Evolutionary conservation across 2,113 vertebrate species (phyloP).

Genomic region (Astur gentilis): DNA sequence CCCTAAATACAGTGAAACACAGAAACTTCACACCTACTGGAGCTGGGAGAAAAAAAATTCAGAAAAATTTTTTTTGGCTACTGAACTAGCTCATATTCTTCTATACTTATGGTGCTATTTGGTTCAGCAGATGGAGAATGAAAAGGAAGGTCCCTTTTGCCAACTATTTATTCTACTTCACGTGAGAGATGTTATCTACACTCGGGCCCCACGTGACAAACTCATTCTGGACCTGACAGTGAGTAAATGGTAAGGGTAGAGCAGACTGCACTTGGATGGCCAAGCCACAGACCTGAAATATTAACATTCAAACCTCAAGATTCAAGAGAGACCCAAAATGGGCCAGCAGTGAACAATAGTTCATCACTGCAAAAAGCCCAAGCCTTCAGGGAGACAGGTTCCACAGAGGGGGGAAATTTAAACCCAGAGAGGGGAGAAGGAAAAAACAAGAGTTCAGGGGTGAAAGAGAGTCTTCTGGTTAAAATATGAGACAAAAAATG

Average conservation of each 20-base stretch:
- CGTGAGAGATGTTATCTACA: background rate
- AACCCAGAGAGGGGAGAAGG: background rate
- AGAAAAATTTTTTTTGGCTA: background rate
- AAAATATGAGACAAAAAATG: background rate
- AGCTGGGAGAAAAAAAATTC: background rate
- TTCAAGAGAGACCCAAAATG: background rate
- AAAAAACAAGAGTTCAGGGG: background rate
- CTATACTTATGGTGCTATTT: background rate
- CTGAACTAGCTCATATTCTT: slow-evolving; percentile 3
- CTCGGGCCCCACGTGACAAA: background rate
- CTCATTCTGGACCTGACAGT: background rate
- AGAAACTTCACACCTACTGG: slow-evolving; percentile 14
- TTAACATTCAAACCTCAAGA: background rate
- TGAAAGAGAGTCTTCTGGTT: background rate
- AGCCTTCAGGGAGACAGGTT: background rate
- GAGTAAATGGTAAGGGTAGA: background rate
- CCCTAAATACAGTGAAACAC: background rate
- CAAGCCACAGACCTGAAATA: background rate
- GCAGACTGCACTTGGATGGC: background rate
- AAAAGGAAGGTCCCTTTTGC: slow-evolving; percentile 2
- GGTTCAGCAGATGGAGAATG: slow-evolving; percentile 27
- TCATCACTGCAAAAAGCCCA: background rate
- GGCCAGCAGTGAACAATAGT: background rate
- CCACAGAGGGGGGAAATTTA: background rate
- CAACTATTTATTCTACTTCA: slow-evolving; percentile 11